Evolutionary conservation across 1,140 invertebrate genomes (phyloP), one percentile per base, ranked within the genome.

Genomic region (Drosophila orena): DNA sequence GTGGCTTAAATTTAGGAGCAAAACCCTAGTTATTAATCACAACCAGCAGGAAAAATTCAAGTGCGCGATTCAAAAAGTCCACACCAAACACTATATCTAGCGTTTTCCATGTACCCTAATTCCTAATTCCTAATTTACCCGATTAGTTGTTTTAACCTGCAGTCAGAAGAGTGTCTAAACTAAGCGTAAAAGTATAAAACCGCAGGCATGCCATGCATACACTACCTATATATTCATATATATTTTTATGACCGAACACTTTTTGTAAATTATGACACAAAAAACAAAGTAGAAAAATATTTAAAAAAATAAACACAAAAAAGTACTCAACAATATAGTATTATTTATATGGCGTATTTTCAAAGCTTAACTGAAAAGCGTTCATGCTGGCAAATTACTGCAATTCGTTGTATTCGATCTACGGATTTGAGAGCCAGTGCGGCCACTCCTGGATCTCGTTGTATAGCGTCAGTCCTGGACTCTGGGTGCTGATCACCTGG

Each of bases 401-500:
- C 1, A 17, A 11, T 4, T 30, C 15, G 4, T 27, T 5, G 7
- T 17, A 7, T 1, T 12, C 10, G 10, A 40, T 37, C 81, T 22
- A 88, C 0, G 83, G 83, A 79, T 89, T 79, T 2, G 84, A 65
- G 0, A 79, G 22, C 91, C 91, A 92, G 55, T 92, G 81, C 17
- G 84, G 75, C 91, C 91, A 92, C 44, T 92, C 79, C 64, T 92
- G 91, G 27, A 92, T 92, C 58, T 95, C 66, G 93, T 88, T 90
- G n/a, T 94, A 96, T 1, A 96, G 91, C 56, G 93, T 93, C 34
- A 93, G 78, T 5, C 96, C 96, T 1, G 95, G 95, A 88, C 95
- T 96, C 35, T 92, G 77, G 0, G 94, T 95, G 14, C 83, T 77
- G 2, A 90, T 92, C 1, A 95, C 93, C 91, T 96, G 95, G 35